Evolutionary conservation across 35 echinoderm and acorn worm species (phyloP).

Genomic region (Apostichopus japonicus): DNA sequence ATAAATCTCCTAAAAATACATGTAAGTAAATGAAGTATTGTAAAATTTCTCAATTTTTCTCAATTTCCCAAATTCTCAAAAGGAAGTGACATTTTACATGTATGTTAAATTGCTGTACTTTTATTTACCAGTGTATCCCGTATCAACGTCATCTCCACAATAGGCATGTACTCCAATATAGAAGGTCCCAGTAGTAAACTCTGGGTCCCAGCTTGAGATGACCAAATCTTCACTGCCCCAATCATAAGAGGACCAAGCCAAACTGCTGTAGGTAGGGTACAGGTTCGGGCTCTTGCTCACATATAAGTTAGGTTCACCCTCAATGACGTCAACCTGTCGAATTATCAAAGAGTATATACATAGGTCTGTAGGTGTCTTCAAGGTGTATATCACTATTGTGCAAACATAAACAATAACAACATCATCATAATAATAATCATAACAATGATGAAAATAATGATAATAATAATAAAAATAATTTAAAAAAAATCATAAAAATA

Average conservation of each 20-base stretch:
- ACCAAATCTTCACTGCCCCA: conserved; percentile 82
- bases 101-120: too few species aligned
- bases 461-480: too few species aligned
- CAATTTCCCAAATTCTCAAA: too few species aligned
- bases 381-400: too few species aligned
- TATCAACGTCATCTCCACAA: conserved; percentile 77
- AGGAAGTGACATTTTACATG: too few species aligned
- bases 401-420: too few species aligned
- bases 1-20: too few species aligned
- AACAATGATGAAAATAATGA: too few species aligned
- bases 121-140: conserved; percentile 68
- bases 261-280: conserved; percentile 67
- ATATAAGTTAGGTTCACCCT: conserved; percentile 90
- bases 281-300: conserved; percentile 56
- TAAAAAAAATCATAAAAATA: too few species aligned
- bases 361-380: background rate
- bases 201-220: conserved; percentile 94
- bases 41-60: too few species aligned
- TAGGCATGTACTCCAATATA: conserved; percentile 92
- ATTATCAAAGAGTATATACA: background rate
- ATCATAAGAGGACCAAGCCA: conserved; percentile 88
- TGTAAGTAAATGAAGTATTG: too few species aligned
- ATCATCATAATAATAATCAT: too few species aligned
- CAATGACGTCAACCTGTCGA: conserved; percentile 47
- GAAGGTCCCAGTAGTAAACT: conserved; percentile 78